Base-by-base conservation (phyloP, 2,113 vertebrate species). In the Megaceryle torquata region DNA sequence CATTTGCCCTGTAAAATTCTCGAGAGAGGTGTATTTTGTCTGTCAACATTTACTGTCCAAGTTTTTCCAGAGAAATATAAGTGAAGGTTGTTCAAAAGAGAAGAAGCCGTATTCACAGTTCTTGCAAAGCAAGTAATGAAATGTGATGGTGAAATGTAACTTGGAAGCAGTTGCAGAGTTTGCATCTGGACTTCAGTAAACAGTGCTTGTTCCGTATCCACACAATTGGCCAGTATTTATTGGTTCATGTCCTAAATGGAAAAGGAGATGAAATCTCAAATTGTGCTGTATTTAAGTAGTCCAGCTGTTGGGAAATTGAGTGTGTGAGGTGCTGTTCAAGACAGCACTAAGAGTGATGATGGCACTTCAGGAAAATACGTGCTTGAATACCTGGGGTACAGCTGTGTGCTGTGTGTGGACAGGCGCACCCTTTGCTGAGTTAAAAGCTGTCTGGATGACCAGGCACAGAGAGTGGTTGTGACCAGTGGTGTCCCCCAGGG, bases 51-150 rank as follows among this genome's bases (percentile, higher is more conserved):
- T 54, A 48, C 89, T 75, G 64, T 70, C 67, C 82, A 33, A 86
- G 76, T 88, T 95, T 89, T 94, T 88, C 71, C 80, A 67, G 70
- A 85, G 91, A 91, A 95, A 78, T 89, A 65, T 31, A 95, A 95
- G 74, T 57, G 91, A 65, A 89, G 82, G 87, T 69, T 95, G 95
- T 97, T 95, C 57, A 28, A 39, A 85, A 95, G 84, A 94, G 87
- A 61, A 87, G 95, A 86, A 69, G 3, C 74, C 57, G 74, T 78
- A 87, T 97, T 96, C 91, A 94, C 60, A 71, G 82, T 88, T 96
- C 85, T 95, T 94, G 84, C 10, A 16, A 89, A 89, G 88, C 67
- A 82, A 89, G 81, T 50, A 72, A 95, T 80, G 91, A 87, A 93
- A 91, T 9, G 22, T 54, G 53, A 35, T 77, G 26, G n/a, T n/a